Evolutionary conservation across 2,888 invertebrate genomes (phyloP), one percentile per base, ranked within the genome.

Genomic region (Folsomia candida): DNA sequence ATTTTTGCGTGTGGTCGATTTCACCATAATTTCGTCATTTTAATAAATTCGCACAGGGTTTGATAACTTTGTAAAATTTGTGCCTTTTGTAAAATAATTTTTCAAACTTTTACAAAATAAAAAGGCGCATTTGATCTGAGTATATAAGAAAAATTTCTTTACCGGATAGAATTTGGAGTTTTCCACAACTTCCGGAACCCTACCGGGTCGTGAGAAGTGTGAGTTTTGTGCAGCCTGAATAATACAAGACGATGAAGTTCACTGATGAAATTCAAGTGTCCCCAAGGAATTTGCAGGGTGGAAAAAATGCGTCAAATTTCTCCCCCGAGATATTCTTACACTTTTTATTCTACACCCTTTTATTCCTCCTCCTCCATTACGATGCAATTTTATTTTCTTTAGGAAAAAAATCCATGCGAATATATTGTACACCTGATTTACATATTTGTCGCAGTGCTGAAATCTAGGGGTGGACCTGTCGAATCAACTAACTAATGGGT

Each of bases 191-290:
- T n/a, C n/a, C n/a, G n/a, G n/a, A n/a, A n/a, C n/a, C n/a, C n/a
- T n/a, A 54, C 20, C 54, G 14, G 24, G 54, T 14, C 11, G 51
- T 18, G 51, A 51, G 51, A 18, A 51, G 54, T 4, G 24, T 22
- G 51, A 71, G 71, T 37, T 14, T 37, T 37, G 4, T 37, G 6
- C 14, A 37, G 14, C 37, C 37, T 79, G 77, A 79, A 79, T 79
- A 78, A 79, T 79, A 72, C 72, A 79, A 75, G 73, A 79, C 78
- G 76, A 79, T 79, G 79, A 79, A 78, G 77, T 74, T 74, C 76
- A 76, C 78, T 78, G 77, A 79, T 79, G 78, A 79, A 79, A 79
- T 78, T 79, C 79, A 79, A 79, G 74, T 76, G 75, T 79, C 78
- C 77, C 76, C 64, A 58, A 77, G 77, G 79, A 37, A 37, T 37